Percentiles rank a stretch among this genome's conserved stretches.
Evolutionary conservation across 35 echinoderm and acorn worm genomes (phyloP).

Genomic region (Chiridota heheva): DNA sequence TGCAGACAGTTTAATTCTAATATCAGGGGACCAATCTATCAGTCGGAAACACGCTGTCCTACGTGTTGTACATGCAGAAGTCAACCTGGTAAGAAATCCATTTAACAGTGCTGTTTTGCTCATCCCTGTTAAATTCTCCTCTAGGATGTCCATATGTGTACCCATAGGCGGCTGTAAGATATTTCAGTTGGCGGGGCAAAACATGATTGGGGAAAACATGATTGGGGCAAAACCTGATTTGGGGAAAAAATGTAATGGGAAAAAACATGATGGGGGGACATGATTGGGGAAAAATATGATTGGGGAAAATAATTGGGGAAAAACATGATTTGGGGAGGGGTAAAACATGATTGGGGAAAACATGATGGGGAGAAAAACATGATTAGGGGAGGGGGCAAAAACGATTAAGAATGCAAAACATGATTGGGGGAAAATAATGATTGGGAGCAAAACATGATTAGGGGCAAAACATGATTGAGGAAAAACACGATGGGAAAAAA

Average conservation of each 20-base stretch:
- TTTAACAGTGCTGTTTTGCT: background rate
- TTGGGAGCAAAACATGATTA: too few species aligned
- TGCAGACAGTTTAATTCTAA: conserved; percentile 75
- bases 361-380: too few species aligned
- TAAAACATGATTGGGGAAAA: too few species aligned
- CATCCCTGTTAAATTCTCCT: background rate
- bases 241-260: background rate
- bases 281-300: too few species aligned
- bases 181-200: background rate
- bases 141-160: background rate
- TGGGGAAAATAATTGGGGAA: too few species aligned
- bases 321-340: too few species aligned
- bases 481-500: too few species aligned
- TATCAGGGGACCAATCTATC: conserved; percentile 71
- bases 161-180: background rate
- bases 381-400: too few species aligned
- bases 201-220: background rate
- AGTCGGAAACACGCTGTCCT: conserved; percentile 86
- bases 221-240: background rate
- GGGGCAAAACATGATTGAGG: too few species aligned
- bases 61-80: conserved; percentile 59
- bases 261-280: too few species aligned
- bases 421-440: too few species aligned
- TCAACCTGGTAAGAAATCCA: conserved; percentile 68
- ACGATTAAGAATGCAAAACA: too few species aligned